A percentile compares a stretch with the other conserved stretches of the same genome.
These are phyloP conservation scores for Dicentrarchus labrax DNA, from an alignment of 2,113 vertebrate species.

Conservation along the genomic window DNA sequence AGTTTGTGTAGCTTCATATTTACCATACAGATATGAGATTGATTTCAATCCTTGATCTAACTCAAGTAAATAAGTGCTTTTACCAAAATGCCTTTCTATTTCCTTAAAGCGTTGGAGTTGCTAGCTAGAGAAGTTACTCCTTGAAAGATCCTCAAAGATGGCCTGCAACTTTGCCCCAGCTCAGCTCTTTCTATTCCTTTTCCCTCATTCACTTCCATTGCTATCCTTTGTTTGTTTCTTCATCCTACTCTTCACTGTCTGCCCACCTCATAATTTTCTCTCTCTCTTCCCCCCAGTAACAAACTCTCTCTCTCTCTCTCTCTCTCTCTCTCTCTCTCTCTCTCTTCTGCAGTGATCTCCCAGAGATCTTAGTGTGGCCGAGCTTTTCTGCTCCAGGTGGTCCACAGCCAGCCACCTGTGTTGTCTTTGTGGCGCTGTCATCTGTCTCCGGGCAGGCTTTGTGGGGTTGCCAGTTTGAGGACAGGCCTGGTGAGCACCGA, in stretches of 20 bases:
- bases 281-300: constrained; percentile 10
- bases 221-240: constrained; percentile 30
- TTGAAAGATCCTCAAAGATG: background rate
- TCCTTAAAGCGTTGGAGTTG: background rate
- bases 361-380: constrained; percentile 52
- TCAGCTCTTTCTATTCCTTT: background rate
- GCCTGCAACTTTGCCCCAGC: background rate
- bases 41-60: background rate
- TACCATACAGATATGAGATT: background rate
- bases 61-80: background rate
- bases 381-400: constrained; percentile 79
- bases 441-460: constrained; percentile 82
- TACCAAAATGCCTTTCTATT: background rate
- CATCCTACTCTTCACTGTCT: constrained; percentile 31
- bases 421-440: constrained; percentile 84
- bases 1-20: background rate
- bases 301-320: constrained; percentile 10
- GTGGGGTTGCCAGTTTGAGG: constrained; percentile 78
- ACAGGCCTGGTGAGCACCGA: constrained; percentile 72
- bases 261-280: constrained; percentile 1
- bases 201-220: background rate
- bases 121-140: background rate
- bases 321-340: constrained; percentile 4
- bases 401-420: constrained; percentile 82
- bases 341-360: constrained; percentile 42